Evolutionary conservation across 1,140 invertebrate species (phyloP).

Genomic region (Tribolium madens): DNA sequence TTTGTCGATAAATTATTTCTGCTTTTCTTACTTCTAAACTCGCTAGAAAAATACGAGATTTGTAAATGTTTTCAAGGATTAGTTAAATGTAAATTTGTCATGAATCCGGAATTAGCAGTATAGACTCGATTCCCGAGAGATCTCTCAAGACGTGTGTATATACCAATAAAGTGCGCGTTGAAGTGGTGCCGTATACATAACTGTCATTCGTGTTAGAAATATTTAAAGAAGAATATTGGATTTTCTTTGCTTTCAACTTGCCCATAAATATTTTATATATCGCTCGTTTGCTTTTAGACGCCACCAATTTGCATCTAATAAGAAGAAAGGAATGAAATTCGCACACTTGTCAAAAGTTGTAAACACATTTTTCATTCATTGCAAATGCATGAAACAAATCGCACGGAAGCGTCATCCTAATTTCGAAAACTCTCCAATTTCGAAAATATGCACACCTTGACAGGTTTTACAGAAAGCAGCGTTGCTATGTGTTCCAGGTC

Average conservation of each 20-base stretch:
- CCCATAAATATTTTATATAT: conserved; percentile 49
- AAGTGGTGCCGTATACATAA: conserved; percentile 39
- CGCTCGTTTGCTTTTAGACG: conserved; percentile 42
- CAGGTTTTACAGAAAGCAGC: conserved; percentile 44
- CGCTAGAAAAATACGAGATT: neutral
- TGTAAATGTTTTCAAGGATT: neutral
- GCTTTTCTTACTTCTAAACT: conserved; percentile 1
- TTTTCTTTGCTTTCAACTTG: conserved; percentile 47
- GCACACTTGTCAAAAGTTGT: conserved; percentile 40
- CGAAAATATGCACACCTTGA: conserved; percentile 20
- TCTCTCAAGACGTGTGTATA: conserved; percentile 24
- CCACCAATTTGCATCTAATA: conserved; percentile 33
- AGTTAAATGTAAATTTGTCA: conserved; percentile 3
- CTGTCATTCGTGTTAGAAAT: conserved; percentile 48
- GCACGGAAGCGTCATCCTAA: conserved; percentile 6
- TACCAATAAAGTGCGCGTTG: conserved; percentile 14
- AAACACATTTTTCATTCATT: conserved; percentile 52
- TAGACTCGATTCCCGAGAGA: neutral
- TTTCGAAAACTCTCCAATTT: conserved; percentile 38
- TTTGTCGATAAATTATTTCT: conserved; percentile 50
- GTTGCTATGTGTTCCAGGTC: conserved; percentile 58
- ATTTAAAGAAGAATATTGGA: conserved; percentile 51
- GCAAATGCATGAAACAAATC: conserved; percentile 41
- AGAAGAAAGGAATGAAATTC: conserved; percentile 28
- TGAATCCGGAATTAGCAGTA: neutral